Evolutionary conservation across 2,113 vertebrate species (phyloP).

Genomic region (Anguilla rostrata): DNA sequence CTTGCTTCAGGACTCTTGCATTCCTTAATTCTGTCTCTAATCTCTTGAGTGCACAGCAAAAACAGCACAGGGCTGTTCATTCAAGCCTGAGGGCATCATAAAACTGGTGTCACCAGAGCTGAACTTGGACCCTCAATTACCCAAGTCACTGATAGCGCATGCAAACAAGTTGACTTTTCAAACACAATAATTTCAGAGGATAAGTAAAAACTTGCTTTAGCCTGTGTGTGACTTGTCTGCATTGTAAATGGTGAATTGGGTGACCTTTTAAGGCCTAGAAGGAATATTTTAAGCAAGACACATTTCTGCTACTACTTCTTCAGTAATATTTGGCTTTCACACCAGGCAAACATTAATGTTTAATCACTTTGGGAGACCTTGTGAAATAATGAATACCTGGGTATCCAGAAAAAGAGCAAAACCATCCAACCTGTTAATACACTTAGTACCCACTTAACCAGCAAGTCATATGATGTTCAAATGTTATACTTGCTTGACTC

Average conservation of each 20-base stretch:
- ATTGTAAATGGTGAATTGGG: neutral
- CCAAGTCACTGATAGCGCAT: neutral
- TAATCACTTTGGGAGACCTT: neutral
- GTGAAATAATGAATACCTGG: neutral
- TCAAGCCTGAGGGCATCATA: neutral
- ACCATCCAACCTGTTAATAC: neutral
- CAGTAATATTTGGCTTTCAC: neutral
- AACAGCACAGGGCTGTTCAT: neutral
- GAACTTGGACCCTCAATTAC: neutral
- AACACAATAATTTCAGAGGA: neutral
- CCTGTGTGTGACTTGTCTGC: neutral
- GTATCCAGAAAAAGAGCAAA: neutral
- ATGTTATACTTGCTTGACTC: neutral
- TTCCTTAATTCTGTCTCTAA: neutral
- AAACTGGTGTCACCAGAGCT: neutral
- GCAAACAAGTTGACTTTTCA: neutral
- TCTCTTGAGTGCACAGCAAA: neutral
- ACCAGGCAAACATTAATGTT: neutral
- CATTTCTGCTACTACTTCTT: neutral
- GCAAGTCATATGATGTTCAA: neutral
- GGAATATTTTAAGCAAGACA: neutral
- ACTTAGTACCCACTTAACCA: neutral
- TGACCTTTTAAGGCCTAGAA: neutral
- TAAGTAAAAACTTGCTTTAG: neutral
- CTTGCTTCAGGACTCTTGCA: neutral